These are phyloP conservation scores for Borostomias antarcticus DNA, from an alignment of 2,797 vertebrate genomes.

Conservation along the genomic window DNA sequence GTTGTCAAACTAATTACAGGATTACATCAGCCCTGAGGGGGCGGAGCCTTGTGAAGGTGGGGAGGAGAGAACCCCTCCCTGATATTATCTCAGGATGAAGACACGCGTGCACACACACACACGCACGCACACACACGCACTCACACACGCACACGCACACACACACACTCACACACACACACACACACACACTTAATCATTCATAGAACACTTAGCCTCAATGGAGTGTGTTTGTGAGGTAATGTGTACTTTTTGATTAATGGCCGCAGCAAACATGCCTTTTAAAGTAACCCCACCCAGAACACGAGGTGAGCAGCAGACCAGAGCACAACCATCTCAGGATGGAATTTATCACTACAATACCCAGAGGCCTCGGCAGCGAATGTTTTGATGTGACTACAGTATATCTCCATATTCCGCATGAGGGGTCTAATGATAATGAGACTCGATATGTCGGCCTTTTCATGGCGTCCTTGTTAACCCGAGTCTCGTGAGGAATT, in stretches of 20 bases:
- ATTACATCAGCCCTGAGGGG: slow-evolving; percentile 7
- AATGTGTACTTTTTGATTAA: background rate
- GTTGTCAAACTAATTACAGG: slow-evolving; percentile 4
- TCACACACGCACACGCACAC: background rate
- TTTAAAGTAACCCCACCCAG: background rate
- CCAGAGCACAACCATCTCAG: background rate
- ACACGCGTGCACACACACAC: background rate
- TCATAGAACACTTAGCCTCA: background rate
- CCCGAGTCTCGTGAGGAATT: background rate
- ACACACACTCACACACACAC: background rate
- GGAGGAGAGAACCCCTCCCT: background rate
- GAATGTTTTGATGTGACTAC: background rate
- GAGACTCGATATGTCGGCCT: background rate
- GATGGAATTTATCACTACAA: background rate
- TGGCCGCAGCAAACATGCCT: background rate
- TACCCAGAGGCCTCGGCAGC: background rate
- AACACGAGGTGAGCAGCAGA: slow-evolving; percentile 17
- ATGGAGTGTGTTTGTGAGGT: background rate
- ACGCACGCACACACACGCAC: background rate
- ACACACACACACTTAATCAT: background rate
- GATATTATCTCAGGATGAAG: background rate
- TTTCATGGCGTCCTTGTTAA: background rate
- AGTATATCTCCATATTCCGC: background rate
- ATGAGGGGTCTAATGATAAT: background rate
- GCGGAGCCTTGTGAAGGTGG: background rate